Conservation (phyloP, 2,888 invertebrate species). For the Drosophila anceps region DNA sequence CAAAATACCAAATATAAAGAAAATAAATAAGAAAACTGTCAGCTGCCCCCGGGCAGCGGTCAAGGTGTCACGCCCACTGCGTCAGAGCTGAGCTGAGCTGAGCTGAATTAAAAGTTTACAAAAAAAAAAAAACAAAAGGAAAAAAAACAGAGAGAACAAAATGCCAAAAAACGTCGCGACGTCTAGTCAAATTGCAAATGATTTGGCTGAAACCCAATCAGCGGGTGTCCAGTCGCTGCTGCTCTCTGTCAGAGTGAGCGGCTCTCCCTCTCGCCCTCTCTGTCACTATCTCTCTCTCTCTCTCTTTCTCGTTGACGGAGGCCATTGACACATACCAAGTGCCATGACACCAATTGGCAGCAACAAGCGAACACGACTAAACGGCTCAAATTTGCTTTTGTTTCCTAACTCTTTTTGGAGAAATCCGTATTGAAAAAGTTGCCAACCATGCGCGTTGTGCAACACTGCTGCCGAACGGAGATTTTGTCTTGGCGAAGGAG, state of each 20-base stretch:
- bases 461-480: neutral
- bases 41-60: constrained; percentile 34
- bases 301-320: neutral
- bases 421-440: neutral
- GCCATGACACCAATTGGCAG: constrained; percentile 6
- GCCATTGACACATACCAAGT: constrained; percentile 56
- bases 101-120: constrained; percentile 52
- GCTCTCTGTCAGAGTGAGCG: too few relatives aligned
- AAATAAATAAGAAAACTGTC: constrained; percentile 70
- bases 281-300: neutral
- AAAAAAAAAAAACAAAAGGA: constrained; percentile 37
- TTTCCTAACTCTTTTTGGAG: neutral
- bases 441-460: neutral
- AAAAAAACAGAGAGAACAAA: neutral
- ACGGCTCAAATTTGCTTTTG: neutral
- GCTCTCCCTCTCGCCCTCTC: neutral
- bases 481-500: neutral
- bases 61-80: constrained; percentile 18
- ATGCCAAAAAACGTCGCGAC: constrained; percentile 58
- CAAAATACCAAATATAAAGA: constrained; percentile 49
- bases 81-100: constrained; percentile 1
- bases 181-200: constrained; percentile 70
- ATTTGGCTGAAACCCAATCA: constrained; percentile 54
- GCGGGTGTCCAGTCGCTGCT: constrained; percentile 24
- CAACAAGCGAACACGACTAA: neutral